Base-by-base conservation (phyloP, 64 coral and sea anemone species). In the Catalaphyllia jardinei region DNA sequence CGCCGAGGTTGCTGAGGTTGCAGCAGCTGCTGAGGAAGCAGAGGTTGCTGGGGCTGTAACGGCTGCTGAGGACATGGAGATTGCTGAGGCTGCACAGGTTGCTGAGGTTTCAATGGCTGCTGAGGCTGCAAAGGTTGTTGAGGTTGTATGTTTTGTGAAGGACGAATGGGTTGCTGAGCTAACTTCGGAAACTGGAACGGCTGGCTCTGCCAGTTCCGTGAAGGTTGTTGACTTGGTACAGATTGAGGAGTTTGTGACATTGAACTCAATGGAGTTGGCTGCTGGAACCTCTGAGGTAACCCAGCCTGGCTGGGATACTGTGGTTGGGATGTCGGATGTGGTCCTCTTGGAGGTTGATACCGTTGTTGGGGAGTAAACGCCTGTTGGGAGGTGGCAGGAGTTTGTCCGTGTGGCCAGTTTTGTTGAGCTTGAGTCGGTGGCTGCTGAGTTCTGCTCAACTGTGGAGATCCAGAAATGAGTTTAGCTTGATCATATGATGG, bases 401-500 rank as follows among this genome's bases (percentile, higher is more conserved):
- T 52, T 24, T 86, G 89, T 12, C 71, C 80, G 30, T 65, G 65
- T 51, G 79, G 55, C 64, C 73, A 59, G 29, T 29, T 10, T 74
- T 55, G 71, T 49, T 35, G 71, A 33, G 71, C 52, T 38, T 24
- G 71, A 20, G 29, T 22, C 24, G 25, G 46, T 64, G 71, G 71
- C 51, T 88, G 86, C 19, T 19, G 63, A 29, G 63, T 46, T 65
- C 60, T 65, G 20, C 22, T 39, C 17, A 52, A 17, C 8, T 64
- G 63, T 25, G 42, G 61, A 24, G 62, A 51, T 49, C 81, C 81
- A 28, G 62, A 63, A 7, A 85, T 50, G 24, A 50, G 22, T 52
- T 85, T 85, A 46, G 81, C 81, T 85, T 71, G 81, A 46, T 85
- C 52, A 62, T 88, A 77, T 20, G 86, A 88, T 77, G 71, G 86